Base-by-base conservation (phyloP, 2,888 invertebrate species). In the Dorcus hopei region DNA sequence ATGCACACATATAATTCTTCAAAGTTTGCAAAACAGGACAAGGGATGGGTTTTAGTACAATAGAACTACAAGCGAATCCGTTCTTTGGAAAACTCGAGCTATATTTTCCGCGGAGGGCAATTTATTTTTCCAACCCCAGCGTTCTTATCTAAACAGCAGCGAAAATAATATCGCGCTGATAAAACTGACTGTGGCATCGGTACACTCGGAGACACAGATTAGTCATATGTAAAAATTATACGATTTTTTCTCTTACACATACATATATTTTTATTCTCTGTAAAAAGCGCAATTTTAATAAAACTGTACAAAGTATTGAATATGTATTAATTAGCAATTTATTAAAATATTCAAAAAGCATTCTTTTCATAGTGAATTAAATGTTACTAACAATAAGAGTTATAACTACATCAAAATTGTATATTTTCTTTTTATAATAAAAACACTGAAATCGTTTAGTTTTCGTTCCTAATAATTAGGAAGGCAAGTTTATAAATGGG, bases 161-260 rank as follows among this genome's bases (percentile, higher is more conserved):
- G 79, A 79, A 79, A 79, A 79, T 79, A 79, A 79, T 79, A 79
- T 79, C 79, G 76, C 72, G 68, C 75, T 74, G 78, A 78, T 78
- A 77, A 77, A 75, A 74, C 72, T 73, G 72, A 69, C 71, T 45
- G 45, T 51, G 51, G 39, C 51, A 40, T 76, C 71, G 73, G 76
- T 75, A 75, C 74, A 74, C 69, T 74, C 74, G 61, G 62, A 62
- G 66, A 49, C 59, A 63, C 43, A 57, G 63, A 51, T 51, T 51
- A 51, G 52, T 54, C 43, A 49, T 26, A 57, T 45, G 38, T 8
- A 45, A 11, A 11, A 45, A 45, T 45, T 45, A 16, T 45, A 45
- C 19, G 45, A 45, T 19, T 45, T 45, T 23, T 45, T 45, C 23
- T 19, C 9, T 16, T 42, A 14, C 14, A n/a, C 23, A 19, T 19